Conservation (phyloP, 2,797 vertebrate genomes). For the Hapalemur alaotrensis region DNA sequence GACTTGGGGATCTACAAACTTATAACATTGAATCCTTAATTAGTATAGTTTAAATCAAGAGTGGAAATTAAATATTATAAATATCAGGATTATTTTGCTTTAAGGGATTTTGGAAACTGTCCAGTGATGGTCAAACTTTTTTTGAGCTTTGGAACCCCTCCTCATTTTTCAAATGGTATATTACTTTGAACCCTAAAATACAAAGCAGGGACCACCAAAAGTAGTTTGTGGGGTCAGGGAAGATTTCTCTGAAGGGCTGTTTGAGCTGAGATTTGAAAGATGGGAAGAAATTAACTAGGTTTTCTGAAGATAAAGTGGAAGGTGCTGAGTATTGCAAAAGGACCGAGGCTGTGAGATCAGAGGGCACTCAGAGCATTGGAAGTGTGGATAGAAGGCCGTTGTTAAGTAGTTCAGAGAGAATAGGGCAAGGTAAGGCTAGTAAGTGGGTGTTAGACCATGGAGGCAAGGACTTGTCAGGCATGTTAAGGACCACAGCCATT, state of each 20-base stretch:
- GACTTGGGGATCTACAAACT: neutral
- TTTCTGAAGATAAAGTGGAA: neutral
- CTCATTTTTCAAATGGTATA: neutral
- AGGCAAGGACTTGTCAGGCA: neutral
- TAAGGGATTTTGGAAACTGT: conserved; percentile 1
- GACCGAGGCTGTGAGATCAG: neutral
- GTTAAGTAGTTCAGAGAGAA: neutral
- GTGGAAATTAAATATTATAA: neutral
- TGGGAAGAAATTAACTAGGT: neutral
- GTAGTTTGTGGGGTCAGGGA: neutral
- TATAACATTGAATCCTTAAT: neutral
- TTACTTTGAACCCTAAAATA: neutral
- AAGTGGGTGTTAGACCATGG: neutral
- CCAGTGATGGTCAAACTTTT: neutral
- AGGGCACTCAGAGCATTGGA: neutral
- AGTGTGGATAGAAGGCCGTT: neutral
- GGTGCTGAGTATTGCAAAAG: neutral
- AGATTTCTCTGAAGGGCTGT: neutral
- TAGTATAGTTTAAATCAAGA: neutral
- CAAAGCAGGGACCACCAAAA: neutral
- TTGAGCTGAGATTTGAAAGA: neutral
- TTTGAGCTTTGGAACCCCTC: neutral
- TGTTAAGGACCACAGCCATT: neutral
- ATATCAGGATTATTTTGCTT: conserved; percentile 18
- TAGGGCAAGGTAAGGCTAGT: neutral